Conservation (phyloP, 37 sponge, comb jelly and placozoan genomes). For the Agelas oroides region DNA sequence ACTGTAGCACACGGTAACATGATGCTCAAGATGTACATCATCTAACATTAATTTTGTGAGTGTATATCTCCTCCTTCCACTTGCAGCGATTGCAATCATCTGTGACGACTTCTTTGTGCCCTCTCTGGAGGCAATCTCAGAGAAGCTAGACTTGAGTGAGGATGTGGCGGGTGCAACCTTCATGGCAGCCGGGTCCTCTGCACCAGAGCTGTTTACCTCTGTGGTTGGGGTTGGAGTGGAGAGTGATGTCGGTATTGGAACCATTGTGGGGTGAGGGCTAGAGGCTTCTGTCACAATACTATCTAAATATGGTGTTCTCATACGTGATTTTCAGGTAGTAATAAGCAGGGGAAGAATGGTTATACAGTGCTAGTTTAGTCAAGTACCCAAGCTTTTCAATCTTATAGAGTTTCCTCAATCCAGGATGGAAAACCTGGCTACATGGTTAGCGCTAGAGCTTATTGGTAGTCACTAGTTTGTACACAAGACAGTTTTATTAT, state of each 20-base stretch:
- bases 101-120: constrained; percentile 97
- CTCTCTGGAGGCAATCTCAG: constrained; percentile 88
- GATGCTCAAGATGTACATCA: too few relatives aligned
- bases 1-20: too few relatives aligned
- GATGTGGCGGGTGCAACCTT: constrained; percentile 97
- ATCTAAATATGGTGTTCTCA: constrained; percentile 17
- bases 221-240: constrained; percentile 76
- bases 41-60: too few relatives aligned
- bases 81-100: constrained; percentile 79
- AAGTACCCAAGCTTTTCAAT: too few relatives aligned
- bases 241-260: constrained; percentile 89
- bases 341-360: not conserved
- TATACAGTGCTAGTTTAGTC: not conserved
- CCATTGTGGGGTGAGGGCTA: constrained; percentile 85
- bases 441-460: too few relatives aligned
- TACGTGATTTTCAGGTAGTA: not conserved
- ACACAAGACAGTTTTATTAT: too few relatives aligned
- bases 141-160: constrained; percentile 85
- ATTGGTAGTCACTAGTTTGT: too few relatives aligned
- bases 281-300: not conserved
- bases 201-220: constrained; percentile 92
- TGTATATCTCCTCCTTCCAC: not conserved
- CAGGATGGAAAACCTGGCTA: too few relatives aligned
- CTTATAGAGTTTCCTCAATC: too few relatives aligned
- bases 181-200: constrained; percentile 96